A percentile compares a stretch with the other conserved stretches of the same genome.
Conservation (phyloP, 2,888 invertebrate species). For the Sesia bembeciformis region DNA sequence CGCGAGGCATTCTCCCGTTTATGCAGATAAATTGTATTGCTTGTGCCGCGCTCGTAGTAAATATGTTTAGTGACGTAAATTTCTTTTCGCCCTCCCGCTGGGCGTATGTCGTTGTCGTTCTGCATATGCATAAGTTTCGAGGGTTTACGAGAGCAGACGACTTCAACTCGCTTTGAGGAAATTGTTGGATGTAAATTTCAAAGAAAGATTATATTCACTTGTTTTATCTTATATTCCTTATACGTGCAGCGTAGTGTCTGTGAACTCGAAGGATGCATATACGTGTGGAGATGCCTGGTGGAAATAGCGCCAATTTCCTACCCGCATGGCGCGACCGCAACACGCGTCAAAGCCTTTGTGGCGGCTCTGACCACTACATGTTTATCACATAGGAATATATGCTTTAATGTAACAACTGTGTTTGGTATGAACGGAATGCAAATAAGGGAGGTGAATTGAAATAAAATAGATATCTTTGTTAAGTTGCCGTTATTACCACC, state of each 20-base stretch:
- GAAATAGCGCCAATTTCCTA: constrained; percentile 62
- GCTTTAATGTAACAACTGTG: constrained; percentile 17
- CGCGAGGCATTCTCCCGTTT: constrained; percentile 25
- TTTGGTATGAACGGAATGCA: constrained; percentile 9
- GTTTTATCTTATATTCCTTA: too few species aligned
- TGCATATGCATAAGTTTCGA: too few species aligned
- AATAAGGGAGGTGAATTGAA: constrained; percentile 11
- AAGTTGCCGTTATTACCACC: too few species aligned
- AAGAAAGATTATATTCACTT: too few species aligned
- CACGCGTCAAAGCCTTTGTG: constrained; percentile 67
- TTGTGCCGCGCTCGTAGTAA: constrained; percentile 16
- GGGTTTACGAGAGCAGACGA: too few species aligned
- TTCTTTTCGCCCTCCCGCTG: too few species aligned
- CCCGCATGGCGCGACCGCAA: constrained; percentile 58
- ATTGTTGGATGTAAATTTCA: too few species aligned
- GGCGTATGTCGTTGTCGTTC: too few species aligned
- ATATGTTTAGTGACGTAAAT: too few species aligned
- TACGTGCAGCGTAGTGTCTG: too few species aligned
- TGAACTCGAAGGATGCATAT: too few species aligned
- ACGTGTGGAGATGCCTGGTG: constrained; percentile 30
- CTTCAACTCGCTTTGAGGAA: too few species aligned
- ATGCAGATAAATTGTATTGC: constrained; percentile 38
- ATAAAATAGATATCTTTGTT: constrained; percentile 2
- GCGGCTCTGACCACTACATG: constrained; percentile 36
- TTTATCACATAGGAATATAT: constrained; percentile 32